Conservation (phyloP, 2,113 vertebrate species). For the Neodontobutis hainanensis region DNA sequence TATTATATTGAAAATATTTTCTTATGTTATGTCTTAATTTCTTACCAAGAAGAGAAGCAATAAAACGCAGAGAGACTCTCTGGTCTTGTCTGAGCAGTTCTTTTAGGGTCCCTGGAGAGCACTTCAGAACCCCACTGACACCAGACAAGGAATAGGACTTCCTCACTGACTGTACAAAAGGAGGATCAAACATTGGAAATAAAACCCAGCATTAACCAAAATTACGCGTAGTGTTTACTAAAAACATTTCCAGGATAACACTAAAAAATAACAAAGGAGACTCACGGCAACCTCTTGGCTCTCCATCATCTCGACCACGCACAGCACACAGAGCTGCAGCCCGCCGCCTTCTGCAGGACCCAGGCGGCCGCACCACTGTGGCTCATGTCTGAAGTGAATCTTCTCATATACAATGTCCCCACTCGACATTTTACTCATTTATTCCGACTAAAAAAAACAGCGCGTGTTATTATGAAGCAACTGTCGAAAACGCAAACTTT, state of each 20-base stretch:
- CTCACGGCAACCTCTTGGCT: conserved; percentile 80
- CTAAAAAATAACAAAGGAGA: no score
- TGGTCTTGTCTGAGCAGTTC: conserved; percentile 82
- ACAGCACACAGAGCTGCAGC: conserved; percentile 83
- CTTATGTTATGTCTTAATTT: conserved; percentile 9
- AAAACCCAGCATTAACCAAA: no score
- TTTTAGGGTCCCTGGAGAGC: conserved; percentile 69
- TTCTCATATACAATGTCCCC: conserved; percentile 69
- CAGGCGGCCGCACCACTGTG: conserved; percentile 73
- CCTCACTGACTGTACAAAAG: conserved; percentile 81
- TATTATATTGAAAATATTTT: neutral
- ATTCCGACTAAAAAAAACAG: conserved; percentile 2
- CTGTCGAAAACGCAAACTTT: neutral
- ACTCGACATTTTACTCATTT: conserved; percentile 33
- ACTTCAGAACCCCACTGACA: conserved; percentile 77
- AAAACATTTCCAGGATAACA: neutral
- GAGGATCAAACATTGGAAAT: neutral
- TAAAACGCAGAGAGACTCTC: conserved; percentile 79
- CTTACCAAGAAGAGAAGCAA: conserved; percentile 86
- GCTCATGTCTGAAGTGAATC: conserved; percentile 78
- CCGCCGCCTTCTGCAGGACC: conserved; percentile 33
- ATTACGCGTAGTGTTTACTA: no score
- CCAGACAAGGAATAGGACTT: conserved; percentile 84
- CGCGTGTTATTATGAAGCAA: neutral
- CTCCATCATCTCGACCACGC: conserved; percentile 82